Evolutionary conservation across 64 coral and sea anemone species (phyloP).

Genomic region (Pachyseris speciosa): DNA sequence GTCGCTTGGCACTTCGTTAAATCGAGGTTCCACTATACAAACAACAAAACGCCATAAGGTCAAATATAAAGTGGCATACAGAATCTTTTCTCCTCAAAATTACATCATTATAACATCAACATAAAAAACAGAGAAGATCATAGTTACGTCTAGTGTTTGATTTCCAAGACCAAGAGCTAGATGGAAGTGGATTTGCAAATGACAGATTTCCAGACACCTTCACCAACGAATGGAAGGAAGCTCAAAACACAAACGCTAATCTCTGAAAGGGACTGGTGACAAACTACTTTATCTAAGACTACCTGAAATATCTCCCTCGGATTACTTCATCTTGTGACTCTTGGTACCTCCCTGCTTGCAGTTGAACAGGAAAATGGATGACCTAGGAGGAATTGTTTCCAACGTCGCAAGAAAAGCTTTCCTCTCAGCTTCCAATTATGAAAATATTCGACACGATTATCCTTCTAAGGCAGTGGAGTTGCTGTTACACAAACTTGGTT

Average conservation of each 20-base stretch:
- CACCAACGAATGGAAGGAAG: neutral
- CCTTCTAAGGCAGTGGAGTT: neutral
- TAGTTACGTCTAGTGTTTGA: slow-evolving; percentile 35
- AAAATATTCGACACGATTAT: neutral
- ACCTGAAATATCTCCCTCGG: too few species aligned
- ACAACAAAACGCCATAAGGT: too few species aligned
- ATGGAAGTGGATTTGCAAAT: neutral
- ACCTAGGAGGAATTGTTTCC: neutral
- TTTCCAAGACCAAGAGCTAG: neutral
- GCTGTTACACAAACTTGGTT: neutral
- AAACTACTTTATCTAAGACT: neutral
- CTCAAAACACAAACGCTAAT: neutral
- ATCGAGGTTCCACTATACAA: too few species aligned
- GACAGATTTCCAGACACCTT: neutral
- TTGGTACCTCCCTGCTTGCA: too few species aligned
- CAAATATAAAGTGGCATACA: neutral
- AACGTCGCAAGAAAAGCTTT: neutral
- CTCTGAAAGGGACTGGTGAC: neutral
- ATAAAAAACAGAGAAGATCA: neutral
- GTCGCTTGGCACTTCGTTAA: too few species aligned
- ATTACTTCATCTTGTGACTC: too few species aligned
- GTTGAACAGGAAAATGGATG: too few species aligned
- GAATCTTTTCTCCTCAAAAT: neutral
- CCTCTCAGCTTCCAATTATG: neutral
- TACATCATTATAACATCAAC: neutral